Evolutionary conservation across 1,140 invertebrate genomes (phyloP).

Genomic region (Tribolium castaneum): DNA sequence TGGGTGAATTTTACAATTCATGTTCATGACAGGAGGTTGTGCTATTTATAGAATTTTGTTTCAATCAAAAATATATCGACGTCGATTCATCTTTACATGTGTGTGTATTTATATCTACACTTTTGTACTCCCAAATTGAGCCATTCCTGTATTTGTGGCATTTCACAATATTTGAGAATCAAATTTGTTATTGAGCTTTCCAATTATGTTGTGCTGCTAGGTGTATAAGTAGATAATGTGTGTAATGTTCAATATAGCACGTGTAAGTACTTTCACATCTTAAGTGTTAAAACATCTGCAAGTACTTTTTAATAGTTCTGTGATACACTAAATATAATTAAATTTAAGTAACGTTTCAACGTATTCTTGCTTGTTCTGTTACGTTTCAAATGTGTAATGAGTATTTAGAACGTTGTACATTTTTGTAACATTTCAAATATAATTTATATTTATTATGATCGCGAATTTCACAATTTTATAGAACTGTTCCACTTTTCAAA

Average conservation of each 20-base stretch:
- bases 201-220: conserved; percentile 17
- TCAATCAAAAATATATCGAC: neutral
- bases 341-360: conserved; percentile 19
- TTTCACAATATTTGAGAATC: conserved; percentile 14
- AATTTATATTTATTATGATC: conserved; percentile 11
- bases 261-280: conserved; percentile 24
- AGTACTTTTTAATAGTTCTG: conserved; percentile 32
- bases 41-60: neutral
- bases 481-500: neutral
- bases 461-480: neutral
- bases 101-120: conserved; percentile 28
- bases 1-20: too few species aligned
- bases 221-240: conserved; percentile 22
- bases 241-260: conserved; percentile 18
- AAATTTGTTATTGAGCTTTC: conserved; percentile 4
- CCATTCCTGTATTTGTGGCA: conserved; percentile 29
- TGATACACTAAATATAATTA: conserved; percentile 26
- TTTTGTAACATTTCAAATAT: conserved; percentile 9
- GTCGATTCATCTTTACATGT: conserved; percentile 9
- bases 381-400: conserved; percentile 3
- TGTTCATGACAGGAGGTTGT: conserved; percentile 27
- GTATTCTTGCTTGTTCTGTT: conserved; percentile 13
- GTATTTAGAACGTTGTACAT: neutral
- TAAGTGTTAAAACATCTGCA: conserved; percentile 28
- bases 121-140: conserved; percentile 27